Evolutionary conservation across 2,888 invertebrate genomes (phyloP).

Genomic region (Enchytraeus crypticus): DNA sequence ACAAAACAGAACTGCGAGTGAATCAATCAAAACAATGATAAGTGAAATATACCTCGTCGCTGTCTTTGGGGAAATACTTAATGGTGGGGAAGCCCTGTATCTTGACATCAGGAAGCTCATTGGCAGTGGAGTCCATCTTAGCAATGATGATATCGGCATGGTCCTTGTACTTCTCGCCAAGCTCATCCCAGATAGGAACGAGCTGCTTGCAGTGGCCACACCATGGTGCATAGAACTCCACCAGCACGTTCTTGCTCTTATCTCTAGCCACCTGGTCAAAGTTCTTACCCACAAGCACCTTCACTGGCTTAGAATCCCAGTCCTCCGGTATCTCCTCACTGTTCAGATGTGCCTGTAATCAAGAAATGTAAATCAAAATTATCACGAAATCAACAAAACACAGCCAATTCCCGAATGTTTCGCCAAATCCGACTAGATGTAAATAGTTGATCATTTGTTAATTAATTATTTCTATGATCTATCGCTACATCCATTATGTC

Average conservation of each 20-base stretch:
- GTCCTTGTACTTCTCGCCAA: constrained; percentile 85
- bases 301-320: constrained; percentile 92
- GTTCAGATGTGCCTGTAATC: constrained; percentile 69
- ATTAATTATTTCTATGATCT: too few species aligned
- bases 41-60: constrained; percentile 63
- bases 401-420: too few species aligned
- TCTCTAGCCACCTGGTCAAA: constrained; percentile 87
- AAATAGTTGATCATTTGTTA: too few species aligned
- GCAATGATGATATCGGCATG: constrained; percentile 74
- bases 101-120: constrained; percentile 92
- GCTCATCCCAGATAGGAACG: constrained; percentile 88
- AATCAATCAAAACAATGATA: too few species aligned
- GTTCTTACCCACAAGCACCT: constrained; percentile 84
- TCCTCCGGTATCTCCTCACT: constrained; percentile 89
- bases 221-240: constrained; percentile 98
- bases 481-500: too few species aligned
- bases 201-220: constrained; percentile 94
- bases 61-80: constrained; percentile 75
- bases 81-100: constrained; percentile 67
- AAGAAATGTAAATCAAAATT: too few species aligned
- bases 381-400: too few species aligned
- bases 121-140: constrained; percentile 96
- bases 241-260: constrained; percentile 78
- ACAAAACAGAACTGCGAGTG: too few species aligned
- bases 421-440: too few species aligned